These are phyloP conservation scores for Pangasius macronema DNA, from an alignment of 2,797 vertebrate genomes.

Conservation along the genomic window DNA sequence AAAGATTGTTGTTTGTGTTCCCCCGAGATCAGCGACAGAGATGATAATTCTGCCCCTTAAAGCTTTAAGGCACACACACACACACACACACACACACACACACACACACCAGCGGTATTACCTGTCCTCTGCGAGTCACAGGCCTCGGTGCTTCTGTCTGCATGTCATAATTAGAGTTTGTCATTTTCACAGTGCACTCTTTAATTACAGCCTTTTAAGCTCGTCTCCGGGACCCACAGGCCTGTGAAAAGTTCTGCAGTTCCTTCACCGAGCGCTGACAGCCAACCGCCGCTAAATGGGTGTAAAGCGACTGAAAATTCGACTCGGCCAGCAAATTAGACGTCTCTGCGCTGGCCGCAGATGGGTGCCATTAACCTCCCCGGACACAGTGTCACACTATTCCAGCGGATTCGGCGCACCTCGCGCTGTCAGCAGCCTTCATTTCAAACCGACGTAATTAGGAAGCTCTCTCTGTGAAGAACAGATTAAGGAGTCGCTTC, in stretches of 20 bases:
- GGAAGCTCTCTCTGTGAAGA: constrained; percentile 52
- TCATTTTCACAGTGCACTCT: constrained; percentile 63
- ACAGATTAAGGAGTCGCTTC: constrained; percentile 48
- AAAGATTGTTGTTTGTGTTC: constrained; percentile 16
- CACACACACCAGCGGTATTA: constrained; percentile 37
- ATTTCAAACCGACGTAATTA: constrained; percentile 62
- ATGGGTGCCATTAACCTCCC: constrained; percentile 58
- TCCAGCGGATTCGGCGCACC: constrained; percentile 40
- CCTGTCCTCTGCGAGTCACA: constrained; percentile 53
- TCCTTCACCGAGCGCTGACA: constrained; percentile 54
- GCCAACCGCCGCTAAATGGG: constrained; percentile 48
- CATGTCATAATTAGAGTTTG: constrained; percentile 62
- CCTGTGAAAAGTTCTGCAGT: constrained; percentile 52
- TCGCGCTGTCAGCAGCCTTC: constrained; percentile 55
- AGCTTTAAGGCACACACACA: constrained; percentile 35
- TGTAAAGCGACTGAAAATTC: constrained; percentile 53
- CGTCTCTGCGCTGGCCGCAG: constrained; percentile 49
- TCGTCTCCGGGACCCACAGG: constrained; percentile 49
- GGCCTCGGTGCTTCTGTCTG: constrained; percentile 56
- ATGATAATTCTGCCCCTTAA: constrained; percentile 46
- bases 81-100: constrained; percentile 30
- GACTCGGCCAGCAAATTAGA: constrained; percentile 58
- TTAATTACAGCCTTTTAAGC: constrained; percentile 64
- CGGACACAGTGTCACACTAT: constrained; percentile 56
- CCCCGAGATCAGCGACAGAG: not conserved